Evolutionary conservation across 2,888 invertebrate genomes (phyloP).

Genomic region (Gonocerus acuteangulatus): DNA sequence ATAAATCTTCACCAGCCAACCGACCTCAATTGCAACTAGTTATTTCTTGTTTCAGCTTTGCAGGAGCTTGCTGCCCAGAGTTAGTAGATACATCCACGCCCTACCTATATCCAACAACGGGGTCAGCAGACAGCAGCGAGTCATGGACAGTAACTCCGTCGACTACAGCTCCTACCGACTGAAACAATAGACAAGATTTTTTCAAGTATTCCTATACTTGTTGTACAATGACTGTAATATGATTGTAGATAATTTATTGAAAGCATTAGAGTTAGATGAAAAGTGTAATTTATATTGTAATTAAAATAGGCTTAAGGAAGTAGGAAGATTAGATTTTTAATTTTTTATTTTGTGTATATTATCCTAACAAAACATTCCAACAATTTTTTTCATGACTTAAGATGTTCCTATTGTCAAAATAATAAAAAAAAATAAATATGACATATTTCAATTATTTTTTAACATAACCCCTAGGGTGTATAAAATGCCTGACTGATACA

Average conservation of each 20-base stretch:
- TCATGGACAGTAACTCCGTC: background rate
- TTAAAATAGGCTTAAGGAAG: background rate
- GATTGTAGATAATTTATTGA: background rate
- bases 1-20: too few species aligned
- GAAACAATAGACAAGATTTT: background rate
- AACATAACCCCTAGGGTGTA: too few species aligned
- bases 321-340: background rate
- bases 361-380: background rate
- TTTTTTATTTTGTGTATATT: background rate
- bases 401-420: background rate
- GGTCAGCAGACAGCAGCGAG: background rate
- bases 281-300: background rate
- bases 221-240: background rate
- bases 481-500: too few species aligned
- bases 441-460: too few species aligned
- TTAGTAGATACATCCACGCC: slow-evolving; percentile 3
- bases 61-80: slow-evolving; percentile 18
- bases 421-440: too few species aligned
- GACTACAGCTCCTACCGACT: background rate
- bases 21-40: too few species aligned
- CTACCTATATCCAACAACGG: slow-evolving; percentile 1
- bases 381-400: background rate
- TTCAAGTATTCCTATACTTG: background rate
- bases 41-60: slow-evolving; percentile 1
- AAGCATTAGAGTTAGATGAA: background rate